Evolutionary conservation across 2,888 invertebrate species (phyloP).

Genomic region (Criorhina ranunculi): DNA sequence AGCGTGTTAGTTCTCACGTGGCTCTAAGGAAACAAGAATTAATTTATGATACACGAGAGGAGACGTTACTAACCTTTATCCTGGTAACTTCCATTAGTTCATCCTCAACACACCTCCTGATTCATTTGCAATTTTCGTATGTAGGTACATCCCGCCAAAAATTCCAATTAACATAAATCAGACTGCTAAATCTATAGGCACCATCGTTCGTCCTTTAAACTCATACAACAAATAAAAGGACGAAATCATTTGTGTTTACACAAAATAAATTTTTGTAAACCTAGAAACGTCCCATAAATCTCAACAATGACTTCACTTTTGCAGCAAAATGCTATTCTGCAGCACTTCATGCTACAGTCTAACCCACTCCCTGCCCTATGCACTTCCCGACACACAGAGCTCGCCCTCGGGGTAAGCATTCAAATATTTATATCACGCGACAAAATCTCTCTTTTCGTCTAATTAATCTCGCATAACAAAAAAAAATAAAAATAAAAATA

Average conservation of each 20-base stretch:
- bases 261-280: conserved; percentile 35
- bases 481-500: too few relatives aligned
- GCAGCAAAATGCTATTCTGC: conserved; percentile 39
- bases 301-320: conserved; percentile 38
- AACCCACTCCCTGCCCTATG: not conserved
- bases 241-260: not conserved
- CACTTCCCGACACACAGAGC: not conserved
- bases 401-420: conserved; percentile 49
- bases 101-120: too few relatives aligned
- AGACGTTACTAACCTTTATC: too few relatives aligned
- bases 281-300: conserved; percentile 57
- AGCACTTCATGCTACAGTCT: conserved; percentile 13
- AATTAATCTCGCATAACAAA: conserved; percentile 61
- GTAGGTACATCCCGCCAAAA: too few relatives aligned
- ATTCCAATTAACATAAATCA: conserved; percentile 11
- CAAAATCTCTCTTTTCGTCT: conserved; percentile 67
- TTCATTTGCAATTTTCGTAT: too few relatives aligned
- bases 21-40: too few relatives aligned
- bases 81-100: too few relatives aligned
- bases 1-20: too few relatives aligned
- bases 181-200: too few relatives aligned
- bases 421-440: conserved; percentile 70
- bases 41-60: too few relatives aligned
- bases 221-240: not conserved
- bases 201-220: conserved; percentile 1